Evolutionary conservation across 2,797 vertebrate species (phyloP), one percentile per base, ranked within the genome.

Genomic region (Remorina albescens): DNA sequence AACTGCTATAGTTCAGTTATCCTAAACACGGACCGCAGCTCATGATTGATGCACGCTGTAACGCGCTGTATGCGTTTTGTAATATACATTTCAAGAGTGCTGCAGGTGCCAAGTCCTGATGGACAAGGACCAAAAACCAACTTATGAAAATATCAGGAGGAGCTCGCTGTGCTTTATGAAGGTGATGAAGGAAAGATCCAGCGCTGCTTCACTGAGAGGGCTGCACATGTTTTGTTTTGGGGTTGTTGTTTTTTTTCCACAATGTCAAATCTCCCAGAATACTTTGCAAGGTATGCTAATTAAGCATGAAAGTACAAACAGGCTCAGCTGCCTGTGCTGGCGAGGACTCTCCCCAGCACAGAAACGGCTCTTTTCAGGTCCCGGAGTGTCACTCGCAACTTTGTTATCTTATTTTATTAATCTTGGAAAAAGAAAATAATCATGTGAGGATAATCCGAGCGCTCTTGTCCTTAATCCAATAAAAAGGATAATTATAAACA

Each of bases 361-460:
- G 15, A 49, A 41, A 64, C n/a, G n/a, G 49, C 67, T 54, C 36
- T 65, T 87, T 84, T 82, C 65, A 76, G 62, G 23, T 21, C 60
- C 76, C 34, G 13, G 49, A 74, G 76, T 86, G 72, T 71, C 58
- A 0, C 67, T 84, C 63, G 42, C 55, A 76, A 63, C 53, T 82
- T 86, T 53, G 18, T 36, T 57, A 32, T 47, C 49, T 80, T n/a
- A n/a, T 74, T 91, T 88, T 78, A 82, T 92, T 80, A 90, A 86
- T 91, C n/a, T n/a, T n/a, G n/a, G n/a, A n/a, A 91, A 92, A 92
- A 87, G 76, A 66, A 86, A 75, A 90, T 84, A 88, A 91, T 78
- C 88, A 80, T 82, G 83, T 80, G 88, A 92, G 86, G 88, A 86
- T 84, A 92, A 92, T 88, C 66, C 61, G 2, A 2, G 42, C 9